Evolutionary conservation across 2,113 vertebrate genomes (phyloP).

Genomic region (Hippocampus guttulatus): DNA sequence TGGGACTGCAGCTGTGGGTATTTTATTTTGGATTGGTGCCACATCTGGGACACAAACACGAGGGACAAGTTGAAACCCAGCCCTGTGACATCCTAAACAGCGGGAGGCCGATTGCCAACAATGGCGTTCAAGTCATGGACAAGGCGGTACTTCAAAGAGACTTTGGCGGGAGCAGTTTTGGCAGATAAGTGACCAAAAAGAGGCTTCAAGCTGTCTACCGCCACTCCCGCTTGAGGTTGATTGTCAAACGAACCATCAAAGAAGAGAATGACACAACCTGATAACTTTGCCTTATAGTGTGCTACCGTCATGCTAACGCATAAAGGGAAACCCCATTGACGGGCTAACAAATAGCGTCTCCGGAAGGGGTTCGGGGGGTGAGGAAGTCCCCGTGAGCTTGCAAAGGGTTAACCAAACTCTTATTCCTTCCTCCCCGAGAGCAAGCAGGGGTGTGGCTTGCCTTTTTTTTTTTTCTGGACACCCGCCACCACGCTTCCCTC

Average conservation of each 20-base stretch:
- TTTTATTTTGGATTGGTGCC: conserved; percentile 45
- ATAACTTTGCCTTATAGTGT: too few relatives aligned
- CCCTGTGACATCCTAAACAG: neutral
- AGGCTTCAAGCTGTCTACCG: too few relatives aligned
- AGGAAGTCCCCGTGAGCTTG: conserved; percentile 36
- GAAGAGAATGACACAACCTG: too few relatives aligned
- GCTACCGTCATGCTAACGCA: too few relatives aligned
- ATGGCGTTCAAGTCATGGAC: neutral
- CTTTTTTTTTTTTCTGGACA: conserved; percentile 47
- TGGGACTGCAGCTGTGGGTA: conserved; percentile 58
- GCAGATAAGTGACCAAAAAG: too few relatives aligned
- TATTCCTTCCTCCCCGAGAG: conserved; percentile 50
- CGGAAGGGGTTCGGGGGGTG: neutral
- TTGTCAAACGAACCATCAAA: too few relatives aligned
- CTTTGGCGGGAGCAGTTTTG: too few relatives aligned
- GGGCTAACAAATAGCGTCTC: too few relatives aligned
- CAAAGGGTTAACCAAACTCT: conserved; percentile 64
- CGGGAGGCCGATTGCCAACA: neutral
- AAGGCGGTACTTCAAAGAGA: too few relatives aligned
- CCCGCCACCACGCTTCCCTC: conserved; percentile 62
- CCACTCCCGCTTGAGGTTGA: too few relatives aligned
- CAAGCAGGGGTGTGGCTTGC: conserved; percentile 64
- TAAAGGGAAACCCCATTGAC: too few relatives aligned
- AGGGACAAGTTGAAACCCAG: conserved; percentile 5
- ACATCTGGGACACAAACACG: conserved; percentile 58